Evolutionary conservation across 2,113 vertebrate genomes (phyloP).

Genomic region (Colinus virginianus): DNA sequence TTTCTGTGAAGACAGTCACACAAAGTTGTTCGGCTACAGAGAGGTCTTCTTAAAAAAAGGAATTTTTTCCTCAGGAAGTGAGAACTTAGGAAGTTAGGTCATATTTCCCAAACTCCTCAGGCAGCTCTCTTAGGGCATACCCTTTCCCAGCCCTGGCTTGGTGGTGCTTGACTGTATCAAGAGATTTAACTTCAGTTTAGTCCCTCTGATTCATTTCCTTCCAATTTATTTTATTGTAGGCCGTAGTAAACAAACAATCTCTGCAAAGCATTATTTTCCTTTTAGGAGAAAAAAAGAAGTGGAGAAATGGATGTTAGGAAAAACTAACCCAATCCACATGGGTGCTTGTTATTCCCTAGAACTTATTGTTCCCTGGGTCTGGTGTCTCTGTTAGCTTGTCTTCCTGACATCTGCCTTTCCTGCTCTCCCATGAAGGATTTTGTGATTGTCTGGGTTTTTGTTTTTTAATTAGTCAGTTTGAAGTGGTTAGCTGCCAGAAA

Average conservation of each 20-base stretch:
- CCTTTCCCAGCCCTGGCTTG: neutral
- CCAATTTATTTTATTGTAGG: constrained; percentile 9
- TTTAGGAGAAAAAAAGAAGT: neutral
- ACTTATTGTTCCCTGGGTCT: constrained; percentile 11
- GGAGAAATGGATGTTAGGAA: neutral
- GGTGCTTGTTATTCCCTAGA: neutral
- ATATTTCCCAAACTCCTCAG: neutral
- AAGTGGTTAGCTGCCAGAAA: neutral
- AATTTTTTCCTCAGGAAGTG: neutral
- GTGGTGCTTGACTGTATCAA: neutral
- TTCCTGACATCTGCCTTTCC: constrained; percentile 20
- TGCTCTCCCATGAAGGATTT: neutral
- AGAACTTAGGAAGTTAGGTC: constrained; percentile 26
- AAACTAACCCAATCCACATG: neutral
- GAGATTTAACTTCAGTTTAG: constrained; percentile 5
- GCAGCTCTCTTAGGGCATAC: neutral
- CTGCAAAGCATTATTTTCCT: constrained; percentile 31
- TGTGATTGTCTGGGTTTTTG: neutral
- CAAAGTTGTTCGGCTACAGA: neutral
- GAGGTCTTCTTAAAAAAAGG: neutral
- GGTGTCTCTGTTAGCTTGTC: neutral
- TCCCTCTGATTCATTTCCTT: constrained; percentile 43
- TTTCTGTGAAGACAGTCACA: neutral
- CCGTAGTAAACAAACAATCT: constrained; percentile 31
- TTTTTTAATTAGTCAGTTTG: neutral